Conservation (phyloP, 2,797 vertebrate species). For the Sebastes goodei region DNA sequence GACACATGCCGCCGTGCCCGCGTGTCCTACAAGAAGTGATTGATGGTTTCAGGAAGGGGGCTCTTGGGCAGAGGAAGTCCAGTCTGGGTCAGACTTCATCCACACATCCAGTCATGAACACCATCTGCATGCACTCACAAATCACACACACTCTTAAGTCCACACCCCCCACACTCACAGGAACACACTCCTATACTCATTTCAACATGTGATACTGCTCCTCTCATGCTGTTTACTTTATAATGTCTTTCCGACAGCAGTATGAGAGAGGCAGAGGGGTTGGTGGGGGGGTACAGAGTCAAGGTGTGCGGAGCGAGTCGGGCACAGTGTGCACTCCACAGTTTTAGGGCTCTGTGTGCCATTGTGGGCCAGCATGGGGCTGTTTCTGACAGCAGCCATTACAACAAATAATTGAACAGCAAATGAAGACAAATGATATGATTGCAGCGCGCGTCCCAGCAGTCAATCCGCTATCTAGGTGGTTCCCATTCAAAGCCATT, state of each 20-base stretch:
- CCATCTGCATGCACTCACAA: slow-evolving; percentile 75
- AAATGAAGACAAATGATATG: slow-evolving; percentile 87
- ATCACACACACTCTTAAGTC: slow-evolving; percentile 13
- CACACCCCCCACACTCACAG: slow-evolving; percentile 2
- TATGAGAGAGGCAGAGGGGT: background rate
- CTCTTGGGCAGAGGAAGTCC: slow-evolving; percentile 77
- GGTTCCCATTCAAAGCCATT: slow-evolving; percentile 84
- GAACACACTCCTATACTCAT: slow-evolving; percentile 30
- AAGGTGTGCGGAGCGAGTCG: slow-evolving; percentile 43
- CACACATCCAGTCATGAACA: slow-evolving; percentile 58
- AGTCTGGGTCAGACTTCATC: slow-evolving; percentile 73
- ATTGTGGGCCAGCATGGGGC: slow-evolving; percentile 60
- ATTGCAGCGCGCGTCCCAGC: slow-evolving; percentile 73
- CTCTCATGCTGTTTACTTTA: slow-evolving; percentile 42
- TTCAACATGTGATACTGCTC: slow-evolving; percentile 43
- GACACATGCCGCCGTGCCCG: slow-evolving; percentile 1
- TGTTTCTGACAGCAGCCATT: slow-evolving; percentile 81
- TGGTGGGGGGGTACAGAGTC: background rate
- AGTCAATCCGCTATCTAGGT: slow-evolving; percentile 82
- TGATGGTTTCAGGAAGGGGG: slow-evolving; percentile 79
- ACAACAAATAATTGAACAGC: slow-evolving; percentile 82
- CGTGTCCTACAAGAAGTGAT: slow-evolving; percentile 68
- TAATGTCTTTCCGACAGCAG: slow-evolving; percentile 50
- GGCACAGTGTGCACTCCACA: slow-evolving; percentile 24
- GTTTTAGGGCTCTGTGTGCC: slow-evolving; percentile 45